phyloP scores from a whole-genome alignment of 2,888 invertebrate genomes.

The Oscheius myriophilus region DNA sequence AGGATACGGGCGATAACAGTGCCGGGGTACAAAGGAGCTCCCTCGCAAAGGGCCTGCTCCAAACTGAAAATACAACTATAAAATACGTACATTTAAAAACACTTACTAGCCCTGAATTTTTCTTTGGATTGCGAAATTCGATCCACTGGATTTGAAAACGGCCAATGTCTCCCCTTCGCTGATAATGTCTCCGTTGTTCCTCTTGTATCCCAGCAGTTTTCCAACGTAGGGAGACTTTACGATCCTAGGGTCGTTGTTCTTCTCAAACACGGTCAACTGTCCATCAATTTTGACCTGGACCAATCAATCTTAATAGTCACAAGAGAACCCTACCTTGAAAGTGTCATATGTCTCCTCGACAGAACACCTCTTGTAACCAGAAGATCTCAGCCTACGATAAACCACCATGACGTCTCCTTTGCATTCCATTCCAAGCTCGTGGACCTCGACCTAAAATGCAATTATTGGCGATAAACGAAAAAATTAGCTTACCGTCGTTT shows the following conservation, averaged over 20 bases:
- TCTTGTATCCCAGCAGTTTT: conserved; percentile 65
- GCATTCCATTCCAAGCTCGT: conserved; percentile 71
- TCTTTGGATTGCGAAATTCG: conserved; percentile 93
- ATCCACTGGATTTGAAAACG: conserved; percentile 99
- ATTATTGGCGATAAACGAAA: background rate
- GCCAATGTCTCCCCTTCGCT: conserved; percentile 91
- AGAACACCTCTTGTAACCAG: conserved; percentile 94
- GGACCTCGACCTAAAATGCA: conserved; percentile 77
- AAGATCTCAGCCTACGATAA: conserved; percentile 72
- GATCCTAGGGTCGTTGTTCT: conserved; percentile 96
- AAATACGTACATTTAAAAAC: background rate
- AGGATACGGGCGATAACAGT: conserved; percentile 66
- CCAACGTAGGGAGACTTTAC: conserved; percentile 75
- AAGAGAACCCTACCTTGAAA: conserved; percentile 50
- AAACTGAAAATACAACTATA: conserved; percentile 37
- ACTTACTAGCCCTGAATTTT: conserved; percentile 51
- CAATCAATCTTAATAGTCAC: background rate
- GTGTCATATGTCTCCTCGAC: conserved; percentile 88
- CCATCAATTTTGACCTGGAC: conserved; percentile 88
- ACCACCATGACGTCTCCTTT: conserved; percentile 76
- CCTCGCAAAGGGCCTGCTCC: conserved; percentile 59
- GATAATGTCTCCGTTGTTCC: conserved; percentile 95
- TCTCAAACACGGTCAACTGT: conserved; percentile 96
- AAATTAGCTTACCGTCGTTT: conserved; percentile 71
- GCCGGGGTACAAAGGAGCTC: conserved; percentile 68